Evolutionary conservation across 2,888 invertebrate species (phyloP).

Genomic region (Liodrosophila aerea): DNA sequence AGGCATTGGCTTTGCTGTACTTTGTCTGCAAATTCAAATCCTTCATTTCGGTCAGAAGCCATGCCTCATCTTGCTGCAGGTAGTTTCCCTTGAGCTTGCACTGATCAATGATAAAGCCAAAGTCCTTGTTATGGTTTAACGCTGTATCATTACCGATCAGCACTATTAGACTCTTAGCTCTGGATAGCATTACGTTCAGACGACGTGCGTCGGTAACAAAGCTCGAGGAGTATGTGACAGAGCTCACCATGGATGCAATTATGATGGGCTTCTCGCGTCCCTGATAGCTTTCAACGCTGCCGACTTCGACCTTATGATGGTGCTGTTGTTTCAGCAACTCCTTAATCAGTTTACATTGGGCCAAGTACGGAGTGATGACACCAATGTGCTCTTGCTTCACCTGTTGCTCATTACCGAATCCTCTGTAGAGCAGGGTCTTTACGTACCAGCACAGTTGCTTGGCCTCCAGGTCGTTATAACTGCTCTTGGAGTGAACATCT

Average conservation of each 20-base stretch:
- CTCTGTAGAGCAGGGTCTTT: conserved; percentile 82
- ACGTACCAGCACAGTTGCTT: conserved; percentile 85
- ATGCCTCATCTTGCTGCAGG: background rate
- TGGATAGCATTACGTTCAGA: conserved; percentile 86
- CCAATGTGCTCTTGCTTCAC: conserved; percentile 84
- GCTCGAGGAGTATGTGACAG: conserved; percentile 60
- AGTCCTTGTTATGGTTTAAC: conserved; percentile 71
- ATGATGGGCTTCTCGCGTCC: conserved; percentile 92
- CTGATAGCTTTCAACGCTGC: conserved; percentile 94
- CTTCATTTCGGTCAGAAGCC: too few species aligned
- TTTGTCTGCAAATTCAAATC: too few species aligned
- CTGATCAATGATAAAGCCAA: conserved; percentile 67
- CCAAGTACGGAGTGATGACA: conserved; percentile 84
- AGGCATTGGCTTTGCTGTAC: too few species aligned
- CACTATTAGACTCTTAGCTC: conserved; percentile 85
- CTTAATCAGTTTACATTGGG: conserved; percentile 76
- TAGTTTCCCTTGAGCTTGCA: conserved; percentile 53
- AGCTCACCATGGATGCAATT: conserved; percentile 90
- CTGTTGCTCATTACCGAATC: conserved; percentile 81
- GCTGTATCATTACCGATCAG: conserved; percentile 83
- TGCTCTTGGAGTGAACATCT: conserved; percentile 80
- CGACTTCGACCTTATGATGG: conserved; percentile 85
- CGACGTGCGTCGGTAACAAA: conserved; percentile 80
- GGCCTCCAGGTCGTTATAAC: conserved; percentile 85
- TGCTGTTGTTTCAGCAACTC: conserved; percentile 35